A percentile compares a stretch with the other conserved stretches of the same genome.
Conservation (phyloP, 2,797 vertebrate genomes). For the Sylvilagus floridanus region DNA sequence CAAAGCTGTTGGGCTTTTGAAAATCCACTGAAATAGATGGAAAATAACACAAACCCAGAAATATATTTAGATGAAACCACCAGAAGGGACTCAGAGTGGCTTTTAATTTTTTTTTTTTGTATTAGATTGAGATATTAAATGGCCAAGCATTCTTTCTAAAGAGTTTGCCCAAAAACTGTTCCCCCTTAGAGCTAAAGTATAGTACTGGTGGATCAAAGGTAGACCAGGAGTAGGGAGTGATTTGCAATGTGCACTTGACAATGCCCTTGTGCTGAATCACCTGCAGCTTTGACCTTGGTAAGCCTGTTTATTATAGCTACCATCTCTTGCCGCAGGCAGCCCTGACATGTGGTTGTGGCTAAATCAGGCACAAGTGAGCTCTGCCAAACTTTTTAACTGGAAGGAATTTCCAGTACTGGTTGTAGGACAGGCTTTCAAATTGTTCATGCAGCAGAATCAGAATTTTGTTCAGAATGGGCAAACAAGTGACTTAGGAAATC, state of each 20-base stretch:
- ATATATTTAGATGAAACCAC: neutral
- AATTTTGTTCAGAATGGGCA: neutral
- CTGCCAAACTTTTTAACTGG: neutral
- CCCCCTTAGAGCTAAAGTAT: neutral
- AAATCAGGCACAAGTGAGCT: neutral
- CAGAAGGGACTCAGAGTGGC: neutral
- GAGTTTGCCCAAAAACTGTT: neutral
- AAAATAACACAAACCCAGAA: neutral
- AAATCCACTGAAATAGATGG: neutral
- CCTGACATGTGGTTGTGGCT: constrained; percentile 1
- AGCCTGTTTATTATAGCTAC: neutral
- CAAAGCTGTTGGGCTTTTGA: neutral
- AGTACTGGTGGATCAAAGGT: neutral
- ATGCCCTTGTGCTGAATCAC: neutral
- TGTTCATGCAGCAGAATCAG: neutral
- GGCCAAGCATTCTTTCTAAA: neutral
- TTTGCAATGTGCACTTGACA: neutral
- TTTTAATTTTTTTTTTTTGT: neutral
- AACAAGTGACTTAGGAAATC: neutral
- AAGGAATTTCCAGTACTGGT: neutral
- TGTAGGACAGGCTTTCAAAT: neutral
- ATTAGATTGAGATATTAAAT: neutral
- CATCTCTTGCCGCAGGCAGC: neutral
- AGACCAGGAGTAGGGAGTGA: neutral
- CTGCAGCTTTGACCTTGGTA: neutral